Evolutionary conservation across 2,113 vertebrate genomes (phyloP).

Genomic region (Mastomys natalensis): DNA sequence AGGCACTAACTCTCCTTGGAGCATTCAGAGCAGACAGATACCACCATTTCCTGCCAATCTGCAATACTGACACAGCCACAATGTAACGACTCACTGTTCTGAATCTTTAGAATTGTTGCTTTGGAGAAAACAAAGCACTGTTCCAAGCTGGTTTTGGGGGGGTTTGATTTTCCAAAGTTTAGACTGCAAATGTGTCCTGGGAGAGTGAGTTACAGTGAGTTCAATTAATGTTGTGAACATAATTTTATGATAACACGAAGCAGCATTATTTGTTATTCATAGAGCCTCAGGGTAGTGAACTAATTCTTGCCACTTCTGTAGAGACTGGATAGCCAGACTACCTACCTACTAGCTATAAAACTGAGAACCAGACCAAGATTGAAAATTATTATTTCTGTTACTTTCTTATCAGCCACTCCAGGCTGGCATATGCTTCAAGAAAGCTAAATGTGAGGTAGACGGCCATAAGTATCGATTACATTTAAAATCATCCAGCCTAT

Average conservation of each 20-base stretch:
- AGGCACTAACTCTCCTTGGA: neutral
- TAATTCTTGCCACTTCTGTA: neutral
- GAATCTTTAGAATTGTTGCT: neutral
- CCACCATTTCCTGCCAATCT: neutral
- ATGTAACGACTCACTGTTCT: neutral
- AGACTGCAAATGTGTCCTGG: neutral
- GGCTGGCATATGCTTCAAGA: neutral
- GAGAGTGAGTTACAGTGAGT: neutral
- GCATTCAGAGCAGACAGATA: neutral
- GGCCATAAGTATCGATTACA: neutral
- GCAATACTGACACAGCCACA: neutral
- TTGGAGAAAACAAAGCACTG: neutral
- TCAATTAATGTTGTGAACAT: neutral
- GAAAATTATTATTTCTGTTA: neutral
- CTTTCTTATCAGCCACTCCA: neutral
- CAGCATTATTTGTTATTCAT: neutral
- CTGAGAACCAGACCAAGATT: neutral
- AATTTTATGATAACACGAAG: neutral
- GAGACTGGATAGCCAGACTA: neutral
- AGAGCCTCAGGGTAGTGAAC: neutral
- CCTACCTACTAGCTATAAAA: neutral
- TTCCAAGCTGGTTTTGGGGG: neutral
- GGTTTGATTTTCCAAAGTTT: conserved; percentile 15
- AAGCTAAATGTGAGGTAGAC: neutral
- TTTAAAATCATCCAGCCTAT: neutral